Base-by-base conservation (phyloP, 2,888 invertebrate species). In the Drosophila kokeensis region DNA sequence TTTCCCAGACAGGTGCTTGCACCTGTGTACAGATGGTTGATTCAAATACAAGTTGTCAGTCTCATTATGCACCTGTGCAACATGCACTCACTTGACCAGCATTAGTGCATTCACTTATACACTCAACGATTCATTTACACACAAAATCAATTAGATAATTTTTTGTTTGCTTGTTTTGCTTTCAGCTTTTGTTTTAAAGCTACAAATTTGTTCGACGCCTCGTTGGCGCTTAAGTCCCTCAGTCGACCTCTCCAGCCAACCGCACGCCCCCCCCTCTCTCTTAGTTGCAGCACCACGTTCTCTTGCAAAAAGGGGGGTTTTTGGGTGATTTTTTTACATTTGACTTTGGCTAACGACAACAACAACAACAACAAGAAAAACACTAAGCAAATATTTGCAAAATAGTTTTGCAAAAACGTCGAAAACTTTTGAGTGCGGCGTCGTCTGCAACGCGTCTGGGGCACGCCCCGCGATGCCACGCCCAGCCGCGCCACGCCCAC, bases 201-300 rank as follows among this genome's bases (percentile, higher is more conserved):
- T 73, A 84, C 87, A 84, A 84, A 84, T 87, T 78, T 80, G 77
- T 80, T 80, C 76, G 80, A 84, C 83, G 84, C 87, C 87, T 85
- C 69, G 62, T 53, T 58, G 63, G 54, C 69, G 69, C 62, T 69
- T 79, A 77, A 77, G 55, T 63, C 63, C 55, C 57, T 24, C 8
- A 52, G 42, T 30, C 21, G 57, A 42, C 40, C 24, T 15, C 13
- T 7, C 7, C 13, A 45, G 27, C 54, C 21, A 27, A 0, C 21
- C 15, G 21, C 10, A 6, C 18, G 27, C 30, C 60, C 27, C 53
- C 53, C 15, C 15, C 13, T 18, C 40, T 40, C 36, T 1, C 53
- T 24, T 24, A 24, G 32, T 61, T 61, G 42, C 24, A 53, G 58
- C 30, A 45, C 13, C 13, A 21, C 13, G 53, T 27, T 45, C 21